phyloP scores from a whole-genome alignment of 2,797 vertebrate species.

The Enteromius afrohamiltoni region DNA sequence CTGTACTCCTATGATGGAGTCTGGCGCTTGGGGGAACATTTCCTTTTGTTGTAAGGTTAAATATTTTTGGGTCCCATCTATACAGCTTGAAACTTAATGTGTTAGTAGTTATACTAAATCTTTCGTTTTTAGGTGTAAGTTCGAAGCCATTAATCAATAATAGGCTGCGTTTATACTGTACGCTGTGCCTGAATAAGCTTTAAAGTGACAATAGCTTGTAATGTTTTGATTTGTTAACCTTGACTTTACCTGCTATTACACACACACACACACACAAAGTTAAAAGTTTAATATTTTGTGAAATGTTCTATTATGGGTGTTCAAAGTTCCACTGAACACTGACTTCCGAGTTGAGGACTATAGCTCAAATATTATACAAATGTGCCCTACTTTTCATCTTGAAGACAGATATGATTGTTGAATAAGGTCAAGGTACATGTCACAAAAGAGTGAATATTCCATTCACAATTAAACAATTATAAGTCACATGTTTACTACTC shows the following conservation, averaged over 20 bases:
- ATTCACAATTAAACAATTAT: not conserved
- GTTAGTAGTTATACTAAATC: not conserved
- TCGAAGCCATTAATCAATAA: slow-evolving; percentile 19
- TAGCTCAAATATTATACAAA: not conserved
- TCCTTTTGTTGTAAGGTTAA: not conserved
- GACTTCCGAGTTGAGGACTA: not conserved
- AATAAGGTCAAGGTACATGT: slow-evolving; percentile 8
- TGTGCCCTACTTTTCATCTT: not conserved
- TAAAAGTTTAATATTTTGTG: slow-evolving; percentile 6
- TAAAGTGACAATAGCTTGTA: not conserved
- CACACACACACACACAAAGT: not conserved
- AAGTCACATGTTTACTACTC: not conserved
- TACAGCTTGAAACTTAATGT: not conserved
- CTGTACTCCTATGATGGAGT: not conserved
- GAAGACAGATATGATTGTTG: not conserved
- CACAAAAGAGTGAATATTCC: not conserved
- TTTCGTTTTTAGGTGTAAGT: not conserved
- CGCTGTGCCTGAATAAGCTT: not conserved
- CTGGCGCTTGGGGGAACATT: not conserved
- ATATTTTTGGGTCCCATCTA: not conserved
- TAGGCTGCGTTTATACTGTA: not conserved
- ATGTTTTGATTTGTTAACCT: not conserved
- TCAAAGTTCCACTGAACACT: not conserved
- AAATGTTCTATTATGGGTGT: not conserved
- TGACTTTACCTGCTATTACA: not conserved